Conservation (phyloP, 1,140 invertebrate genomes). For the Drosophila bocki region DNA sequence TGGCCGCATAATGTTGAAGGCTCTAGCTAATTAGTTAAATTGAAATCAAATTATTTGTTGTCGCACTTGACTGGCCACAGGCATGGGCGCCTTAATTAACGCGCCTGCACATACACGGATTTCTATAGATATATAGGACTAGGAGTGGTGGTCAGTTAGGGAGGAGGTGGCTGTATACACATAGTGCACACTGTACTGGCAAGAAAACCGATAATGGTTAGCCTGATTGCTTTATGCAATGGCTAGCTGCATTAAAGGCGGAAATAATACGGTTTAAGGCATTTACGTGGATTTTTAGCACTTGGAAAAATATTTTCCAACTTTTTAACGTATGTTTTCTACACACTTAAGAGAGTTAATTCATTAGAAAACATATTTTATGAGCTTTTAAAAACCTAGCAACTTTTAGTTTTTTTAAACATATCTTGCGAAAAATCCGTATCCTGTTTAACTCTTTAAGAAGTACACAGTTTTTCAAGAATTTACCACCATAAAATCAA, state of each 20-base stretch:
- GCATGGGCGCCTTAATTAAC: conserved; percentile 83
- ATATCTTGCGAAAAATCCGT: neutral
- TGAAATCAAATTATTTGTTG: conserved; percentile 85
- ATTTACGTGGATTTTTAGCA: neutral
- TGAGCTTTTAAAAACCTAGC: no score
- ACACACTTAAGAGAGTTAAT: no score
- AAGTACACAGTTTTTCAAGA: neutral
- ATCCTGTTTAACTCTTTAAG: neutral
- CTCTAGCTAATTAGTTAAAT: conserved; percentile 83
- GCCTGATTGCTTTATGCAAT: conserved; percentile 50
- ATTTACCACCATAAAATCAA: conserved; percentile 5
- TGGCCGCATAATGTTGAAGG: conserved; percentile 71
- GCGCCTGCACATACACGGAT: conserved; percentile 50
- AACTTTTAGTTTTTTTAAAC: no score
- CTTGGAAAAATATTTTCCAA: neutral
- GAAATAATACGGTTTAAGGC: neutral
- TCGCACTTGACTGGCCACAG: conserved; percentile 83
- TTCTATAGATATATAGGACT: conserved; percentile 1
- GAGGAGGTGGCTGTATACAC: conserved; percentile 9
- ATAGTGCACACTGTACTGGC: conserved; percentile 14
- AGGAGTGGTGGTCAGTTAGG: neutral
- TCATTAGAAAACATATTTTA: neutral
- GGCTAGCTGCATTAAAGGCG: conserved; percentile 1
- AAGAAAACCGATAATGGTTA: conserved; percentile 42
- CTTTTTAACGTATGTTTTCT: neutral